These are phyloP conservation scores for Polydrusus pterygomalis DNA, from an alignment of 2,888 invertebrate genomes.

Conservation along the genomic window DNA sequence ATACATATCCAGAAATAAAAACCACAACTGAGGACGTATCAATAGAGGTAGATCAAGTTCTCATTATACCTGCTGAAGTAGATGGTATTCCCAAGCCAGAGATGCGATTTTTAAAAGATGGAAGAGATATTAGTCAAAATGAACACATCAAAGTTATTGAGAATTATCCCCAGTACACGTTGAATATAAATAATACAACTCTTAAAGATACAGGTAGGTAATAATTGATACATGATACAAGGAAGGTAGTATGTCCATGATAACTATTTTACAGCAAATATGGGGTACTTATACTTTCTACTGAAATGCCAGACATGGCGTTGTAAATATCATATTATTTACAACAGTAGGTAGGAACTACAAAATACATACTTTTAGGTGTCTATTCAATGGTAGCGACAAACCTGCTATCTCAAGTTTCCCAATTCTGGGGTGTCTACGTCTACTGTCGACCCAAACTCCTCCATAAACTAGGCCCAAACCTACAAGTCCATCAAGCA, in stretches of 20 bases:
- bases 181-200: constrained; percentile 42
- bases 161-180: constrained; percentile 43
- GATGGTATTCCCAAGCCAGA: constrained; percentile 54
- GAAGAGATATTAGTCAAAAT: constrained; percentile 33
- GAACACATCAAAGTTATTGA: constrained; percentile 44
- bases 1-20: constrained; percentile 53
- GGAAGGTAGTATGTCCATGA: no score
- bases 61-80: constrained; percentile 50
- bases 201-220: constrained; percentile 47
- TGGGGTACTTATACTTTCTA: no score
- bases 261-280: no score
- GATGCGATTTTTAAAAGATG: constrained; percentile 52
- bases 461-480: constrained; percentile 43
- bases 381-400: constrained; percentile 53
- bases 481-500: constrained; percentile 46
- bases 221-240: no score
- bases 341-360: no score
- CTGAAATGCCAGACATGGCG: no score
- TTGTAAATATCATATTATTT: no score
- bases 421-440: constrained; percentile 54
- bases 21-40: constrained; percentile 53
- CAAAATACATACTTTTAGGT: neutral
- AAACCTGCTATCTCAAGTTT: constrained; percentile 48
- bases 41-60: constrained; percentile 44
- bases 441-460: constrained; percentile 52